phyloP scores from a whole-genome alignment of 2,888 invertebrate species.

The Drosophila quinaria region DNA sequence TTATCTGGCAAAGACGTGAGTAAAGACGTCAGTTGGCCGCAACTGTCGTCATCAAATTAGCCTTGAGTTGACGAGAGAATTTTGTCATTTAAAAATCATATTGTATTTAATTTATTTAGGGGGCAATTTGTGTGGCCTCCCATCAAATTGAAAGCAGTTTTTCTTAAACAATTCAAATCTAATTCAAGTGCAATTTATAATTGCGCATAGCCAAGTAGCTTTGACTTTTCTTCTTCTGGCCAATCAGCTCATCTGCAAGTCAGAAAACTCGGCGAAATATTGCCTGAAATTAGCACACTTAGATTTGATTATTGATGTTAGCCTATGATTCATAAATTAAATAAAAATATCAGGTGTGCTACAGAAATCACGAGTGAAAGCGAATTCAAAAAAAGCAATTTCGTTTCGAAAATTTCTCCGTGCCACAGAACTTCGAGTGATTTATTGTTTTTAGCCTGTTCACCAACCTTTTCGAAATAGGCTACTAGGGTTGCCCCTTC shows the following conservation, averaged over 20 bases:
- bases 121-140: constrained; percentile 45
- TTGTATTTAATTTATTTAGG: constrained; percentile 64
- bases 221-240: constrained; percentile 24
- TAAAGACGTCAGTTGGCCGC: constrained; percentile 19
- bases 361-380: no score
- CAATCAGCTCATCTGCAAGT: constrained; percentile 9
- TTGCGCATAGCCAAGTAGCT: constrained; percentile 48
- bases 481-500: no score
- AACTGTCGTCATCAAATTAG: constrained; percentile 43
- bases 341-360: no score
- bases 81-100: constrained; percentile 61
- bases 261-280: no score
- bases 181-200: constrained; percentile 75
- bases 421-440: no score
- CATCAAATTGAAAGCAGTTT: constrained; percentile 35
- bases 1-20: constrained; percentile 56
- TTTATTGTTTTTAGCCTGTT: no score
- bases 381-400: no score
- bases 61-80: constrained; percentile 18
- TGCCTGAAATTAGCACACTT: no score
- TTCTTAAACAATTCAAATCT: constrained; percentile 37
- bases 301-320: no score
- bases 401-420: no score
- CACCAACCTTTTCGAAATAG: no score
- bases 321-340: no score